Percentiles rank a stretch among this genome's conserved stretches.
phyloP scores from a whole-genome alignment of 2,113 vertebrate genomes.

The Balaeniceps rex region DNA sequence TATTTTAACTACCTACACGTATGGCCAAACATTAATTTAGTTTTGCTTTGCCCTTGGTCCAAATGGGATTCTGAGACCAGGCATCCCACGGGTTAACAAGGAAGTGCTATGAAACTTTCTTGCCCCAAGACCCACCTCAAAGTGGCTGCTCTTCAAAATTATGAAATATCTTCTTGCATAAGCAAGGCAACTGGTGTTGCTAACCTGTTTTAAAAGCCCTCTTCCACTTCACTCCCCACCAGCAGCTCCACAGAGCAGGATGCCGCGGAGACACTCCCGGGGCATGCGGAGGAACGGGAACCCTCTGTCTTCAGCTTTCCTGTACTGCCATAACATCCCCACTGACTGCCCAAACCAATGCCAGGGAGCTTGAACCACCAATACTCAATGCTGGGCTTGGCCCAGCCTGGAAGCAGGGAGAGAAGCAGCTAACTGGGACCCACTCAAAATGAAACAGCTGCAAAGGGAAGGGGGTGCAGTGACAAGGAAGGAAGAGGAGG shows the following conservation, averaged over 20 bases:
- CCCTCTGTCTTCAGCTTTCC: neutral
- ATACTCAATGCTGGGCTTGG: rapidly evolving
- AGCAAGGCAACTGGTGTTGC: neutral
- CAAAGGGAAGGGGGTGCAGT: neutral
- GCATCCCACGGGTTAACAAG: rapidly evolving
- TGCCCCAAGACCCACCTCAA: neutral
- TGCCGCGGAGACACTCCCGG: neutral
- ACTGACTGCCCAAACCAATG: rapidly evolving
- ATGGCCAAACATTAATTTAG: neutral
- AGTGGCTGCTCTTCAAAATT: neutral
- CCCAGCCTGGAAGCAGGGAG: neutral
- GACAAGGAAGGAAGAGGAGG: neutral
- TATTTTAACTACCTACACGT: neutral
- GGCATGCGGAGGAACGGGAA: neutral
- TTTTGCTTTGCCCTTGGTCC: neutral
- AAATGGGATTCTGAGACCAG: neutral
- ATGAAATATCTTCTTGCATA: neutral
- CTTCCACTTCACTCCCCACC: neutral
- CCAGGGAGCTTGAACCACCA: neutral
- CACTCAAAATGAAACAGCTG: neutral
- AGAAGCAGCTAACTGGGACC: neutral
- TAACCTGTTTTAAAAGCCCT: neutral
- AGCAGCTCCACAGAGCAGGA: neutral
- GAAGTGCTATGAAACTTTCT: neutral
- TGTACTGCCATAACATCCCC: rapidly evolving